A percentile compares a stretch with the other conserved stretches of the same genome.
phyloP scores from a whole-genome alignment of 2,888 invertebrate species.

The Tridacna crocea region DNA sequence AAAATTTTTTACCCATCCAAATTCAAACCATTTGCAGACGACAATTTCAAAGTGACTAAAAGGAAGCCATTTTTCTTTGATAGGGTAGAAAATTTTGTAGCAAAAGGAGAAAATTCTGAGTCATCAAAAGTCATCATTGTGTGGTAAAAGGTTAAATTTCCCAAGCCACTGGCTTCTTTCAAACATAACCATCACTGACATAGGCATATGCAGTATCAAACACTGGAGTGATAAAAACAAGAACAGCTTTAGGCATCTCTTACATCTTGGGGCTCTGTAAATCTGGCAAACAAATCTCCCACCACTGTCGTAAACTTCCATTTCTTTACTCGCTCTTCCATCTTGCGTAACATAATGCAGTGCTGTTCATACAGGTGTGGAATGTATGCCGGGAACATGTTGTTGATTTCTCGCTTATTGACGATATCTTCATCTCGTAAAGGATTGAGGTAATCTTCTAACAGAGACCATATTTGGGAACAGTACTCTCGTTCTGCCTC shows the following conservation, averaged over 20 bases:
- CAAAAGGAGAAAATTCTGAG: no score
- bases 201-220: no score
- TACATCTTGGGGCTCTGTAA: conserved; percentile 79
- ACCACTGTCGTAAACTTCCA: conserved; percentile 83
- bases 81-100: no score
- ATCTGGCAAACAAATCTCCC: conserved; percentile 83
- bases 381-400: conserved; percentile 84
- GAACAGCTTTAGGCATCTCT: not conserved
- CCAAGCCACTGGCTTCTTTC: no score
- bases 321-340: conserved; percentile 83
- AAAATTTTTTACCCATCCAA: no score
- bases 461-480: conserved; percentile 84
- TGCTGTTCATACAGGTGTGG: conserved; percentile 84
- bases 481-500: conserved; percentile 85
- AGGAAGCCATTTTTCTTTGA: no score
- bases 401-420: conserved; percentile 73
- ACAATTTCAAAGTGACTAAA: no score
- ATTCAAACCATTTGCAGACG: no score
- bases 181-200: no score
- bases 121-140: no score
- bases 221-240: no score
- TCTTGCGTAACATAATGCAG: conserved; percentile 82
- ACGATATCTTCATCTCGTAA: conserved; percentile 78
- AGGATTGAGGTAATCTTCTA: conserved; percentile 84
- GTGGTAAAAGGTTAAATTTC: no score